Conservation (phyloP, 2,888 invertebrate genomes). For the Scotopteryx bipunctaria region DNA sequence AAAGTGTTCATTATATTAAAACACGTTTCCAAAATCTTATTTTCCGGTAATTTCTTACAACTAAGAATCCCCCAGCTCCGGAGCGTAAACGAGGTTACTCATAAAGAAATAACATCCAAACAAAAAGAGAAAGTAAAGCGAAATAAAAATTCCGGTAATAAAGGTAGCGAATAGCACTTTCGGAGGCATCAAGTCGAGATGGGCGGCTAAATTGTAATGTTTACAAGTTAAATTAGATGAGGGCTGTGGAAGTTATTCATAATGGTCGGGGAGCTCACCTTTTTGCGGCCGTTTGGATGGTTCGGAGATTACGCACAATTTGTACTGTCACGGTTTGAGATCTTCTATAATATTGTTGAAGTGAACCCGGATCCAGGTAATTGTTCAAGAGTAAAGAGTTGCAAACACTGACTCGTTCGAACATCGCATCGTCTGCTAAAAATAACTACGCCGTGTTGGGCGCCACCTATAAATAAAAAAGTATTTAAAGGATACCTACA, state of each 20-base stretch:
- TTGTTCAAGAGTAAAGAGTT: neutral
- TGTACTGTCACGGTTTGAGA: slow-evolving; percentile 42
- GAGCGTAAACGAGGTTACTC: slow-evolving; percentile 54
- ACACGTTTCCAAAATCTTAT: slow-evolving; percentile 9
- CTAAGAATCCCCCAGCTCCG: slow-evolving; percentile 30
- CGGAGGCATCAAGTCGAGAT: slow-evolving; percentile 70
- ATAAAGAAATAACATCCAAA: slow-evolving; percentile 61
- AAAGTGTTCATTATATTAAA: slow-evolving; percentile 11
- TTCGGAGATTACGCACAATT: slow-evolving; percentile 65
- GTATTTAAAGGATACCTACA: no score
- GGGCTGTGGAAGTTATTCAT: slow-evolving; percentile 70
- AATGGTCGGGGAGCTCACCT: slow-evolving; percentile 60
- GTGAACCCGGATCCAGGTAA: neutral
- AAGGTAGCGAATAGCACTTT: slow-evolving; percentile 71
- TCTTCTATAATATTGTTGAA: slow-evolving; percentile 22
- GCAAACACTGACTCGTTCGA: no score
- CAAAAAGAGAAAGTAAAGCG: slow-evolving; percentile 56
- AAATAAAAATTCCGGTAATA: slow-evolving; percentile 66
- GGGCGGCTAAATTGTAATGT: slow-evolving; percentile 76
- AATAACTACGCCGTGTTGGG: no score
- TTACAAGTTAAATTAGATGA: slow-evolving; percentile 80
- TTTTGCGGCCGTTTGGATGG: slow-evolving; percentile 53
- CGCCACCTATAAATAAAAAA: no score
- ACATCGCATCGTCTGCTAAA: no score
- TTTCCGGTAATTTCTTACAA: slow-evolving; percentile 28